phyloP scores from a whole-genome alignment of 2,113 vertebrate species.

The Patagioenas fasciata region DNA sequence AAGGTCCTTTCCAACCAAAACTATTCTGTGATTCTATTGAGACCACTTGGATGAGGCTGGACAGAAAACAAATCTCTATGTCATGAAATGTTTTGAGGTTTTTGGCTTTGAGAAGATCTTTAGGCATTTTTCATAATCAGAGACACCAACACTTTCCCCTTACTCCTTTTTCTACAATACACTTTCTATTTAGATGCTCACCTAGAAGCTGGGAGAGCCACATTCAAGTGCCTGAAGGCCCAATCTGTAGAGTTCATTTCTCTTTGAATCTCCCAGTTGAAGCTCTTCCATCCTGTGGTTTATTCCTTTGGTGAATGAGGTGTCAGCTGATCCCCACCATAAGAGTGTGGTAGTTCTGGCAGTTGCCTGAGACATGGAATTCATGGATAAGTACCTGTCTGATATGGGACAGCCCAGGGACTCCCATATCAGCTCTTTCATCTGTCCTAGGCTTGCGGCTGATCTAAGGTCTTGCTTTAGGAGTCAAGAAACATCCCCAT shows the following conservation, averaged over 20 bases:
- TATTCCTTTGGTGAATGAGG: neutral
- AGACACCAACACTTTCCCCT: neutral
- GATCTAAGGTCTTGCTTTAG: neutral
- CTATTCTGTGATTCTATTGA: neutral
- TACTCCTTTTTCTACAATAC: neutral
- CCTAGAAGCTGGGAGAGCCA: neutral
- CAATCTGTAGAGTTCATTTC: neutral
- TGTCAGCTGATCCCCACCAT: neutral
- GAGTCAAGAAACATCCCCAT: neutral
- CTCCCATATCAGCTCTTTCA: neutral
- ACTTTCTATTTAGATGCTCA: neutral
- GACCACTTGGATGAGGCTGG: neutral
- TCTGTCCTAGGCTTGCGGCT: neutral
- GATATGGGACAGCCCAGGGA: neutral
- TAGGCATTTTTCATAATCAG: neutral
- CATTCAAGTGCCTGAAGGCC: neutral
- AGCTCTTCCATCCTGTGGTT: neutral
- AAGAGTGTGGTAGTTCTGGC: neutral
- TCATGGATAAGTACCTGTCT: neutral
- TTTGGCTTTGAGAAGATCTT: neutral
- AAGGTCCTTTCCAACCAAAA: too few relatives aligned
- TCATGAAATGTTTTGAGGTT: neutral
- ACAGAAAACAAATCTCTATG: neutral
- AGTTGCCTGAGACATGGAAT: neutral
- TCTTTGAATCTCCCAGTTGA: neutral